Base-by-base conservation (phyloP, 2,888 invertebrate genomes). In the Ceramica pisi region DNA sequence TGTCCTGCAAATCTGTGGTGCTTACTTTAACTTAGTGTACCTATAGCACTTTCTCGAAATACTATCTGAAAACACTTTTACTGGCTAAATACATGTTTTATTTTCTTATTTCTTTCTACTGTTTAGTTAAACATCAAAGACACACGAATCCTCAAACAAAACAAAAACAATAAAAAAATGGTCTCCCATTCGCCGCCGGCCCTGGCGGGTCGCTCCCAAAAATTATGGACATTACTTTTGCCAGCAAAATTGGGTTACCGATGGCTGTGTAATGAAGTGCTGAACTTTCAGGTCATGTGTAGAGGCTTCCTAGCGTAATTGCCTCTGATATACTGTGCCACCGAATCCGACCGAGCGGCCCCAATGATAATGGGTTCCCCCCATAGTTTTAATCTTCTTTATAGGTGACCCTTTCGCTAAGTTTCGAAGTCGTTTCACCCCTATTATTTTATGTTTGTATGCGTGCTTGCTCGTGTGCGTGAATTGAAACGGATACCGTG, bases 361-460 rank as follows among this genome's bases (percentile, higher is more conserved):
- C 81, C 87, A 76, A 86, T 89, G 89, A 91, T 92, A 93, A 94
- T 92, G 90, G 90, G 89, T 80, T 75, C 87, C 81, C 90, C 88
- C 89, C 89, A 91, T 93, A 94, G 94, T 94, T 94, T 94, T 94
- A 94, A 94, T 94, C 94, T 94, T 93, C 92, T 94, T 94, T 94
- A 94, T 93, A 89, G 92, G 91, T 90, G 91, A 92, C 94, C 94
- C 92, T 93, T 84, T 78, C 46, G 64, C 89, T 87, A 86, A 89
- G 87, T 88, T 90, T 88, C 84, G 81, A 84, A 89, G 79, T 79
- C 87, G 86, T 89, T 90, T 87, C 86, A 88, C 86, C 85, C 84
- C 87, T 86, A 86, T 85, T 89, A 86, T 84, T 88, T 87, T 83
- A 90, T 88, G 85, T 88, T 86, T 84, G 73, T 81, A 78, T 73